Evolutionary conservation across 2,797 vertebrate genomes (phyloP), one percentile per base, ranked within the genome.

Genomic region (Periparus ater): DNA sequence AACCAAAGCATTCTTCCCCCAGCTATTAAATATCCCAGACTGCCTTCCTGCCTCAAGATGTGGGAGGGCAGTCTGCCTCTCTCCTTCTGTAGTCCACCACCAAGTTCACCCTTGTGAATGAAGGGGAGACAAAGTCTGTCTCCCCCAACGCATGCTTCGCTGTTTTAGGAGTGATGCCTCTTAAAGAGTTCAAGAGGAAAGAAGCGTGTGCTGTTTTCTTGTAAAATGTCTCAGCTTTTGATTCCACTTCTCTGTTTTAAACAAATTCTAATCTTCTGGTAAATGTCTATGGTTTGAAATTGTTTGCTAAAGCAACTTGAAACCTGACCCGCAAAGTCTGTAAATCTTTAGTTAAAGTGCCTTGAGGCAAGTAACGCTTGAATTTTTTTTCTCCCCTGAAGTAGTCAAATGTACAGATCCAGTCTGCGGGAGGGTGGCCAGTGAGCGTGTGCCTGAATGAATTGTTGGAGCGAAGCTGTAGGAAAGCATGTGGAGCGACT

Each of bases 11-110:
- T 92, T 95, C 87, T 92, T 94, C 89, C 72, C 51, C 50, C 30
- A 67, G 95, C 89, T 96, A 92, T 95, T 93, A 94, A 96, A 83
- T 93, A 92, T 91, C 89, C 93, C 93, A 92, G 89, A 80, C 88
- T 92, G 93, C 84, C 9, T 93, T 91, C 87, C 85, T 85, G 87
- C 91, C 32, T 93, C 85, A 47, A 86, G 76, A 84, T 88, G 89
- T 86, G 79, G 91, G 89, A 89, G 84, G 68, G 81, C 61, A 68
- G 76, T 29, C 87, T 80, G 71, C 55, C 62, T 72, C 81, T 67
- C 74, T 23, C n/a, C 68, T 72, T 78, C 72, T 55, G 36, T 60
- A 88, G 66, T 66, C 62, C 66, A 53, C 61, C 61, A n/a, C 1
- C 0, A 74, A 47, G 32, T 87, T 86, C 27, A 6, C 22, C 34